Base-by-base conservation (phyloP, 2,797 vertebrate species). In the Cephalopachus bancanus region DNA sequence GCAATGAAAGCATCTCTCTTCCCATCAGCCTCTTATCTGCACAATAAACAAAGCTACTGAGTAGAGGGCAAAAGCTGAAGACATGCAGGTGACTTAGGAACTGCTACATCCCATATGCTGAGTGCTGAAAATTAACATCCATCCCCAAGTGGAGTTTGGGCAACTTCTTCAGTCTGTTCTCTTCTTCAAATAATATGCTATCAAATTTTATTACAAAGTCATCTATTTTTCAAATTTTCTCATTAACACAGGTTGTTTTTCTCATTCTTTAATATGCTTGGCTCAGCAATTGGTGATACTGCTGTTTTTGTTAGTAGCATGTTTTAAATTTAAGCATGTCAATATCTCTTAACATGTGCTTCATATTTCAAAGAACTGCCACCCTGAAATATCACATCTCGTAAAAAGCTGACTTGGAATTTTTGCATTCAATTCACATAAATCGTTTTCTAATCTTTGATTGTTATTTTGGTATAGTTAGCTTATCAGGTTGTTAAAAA, bases 1-100 rank as follows among this genome's bases (percentile, higher is more conserved):
- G 98, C 95, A 87, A 55, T 97, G 94, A 98, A 98, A 97, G 97
- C 97, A 97, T 98, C 96, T 94, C 97, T 94, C 97, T 97, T 97
- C 95, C 84, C 95, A 67, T 97, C 93, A 94, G 96, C 94, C 91
- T 96, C 96, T 97, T 97, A 90, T 98, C 93, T 91, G 91, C 89
- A 98, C 97, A 98, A 98, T 98, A 91, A 93, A 98, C 97, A 98
- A 95, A 97, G 96, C 93, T 55, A 19, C 79, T 92, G 85, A 95
- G 95, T 81, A 71, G 95, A 96, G 89, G 83, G 85, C 92, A 81
- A 44, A 96, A 89, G 93, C 97, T 83, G 83, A 91, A 80, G 91
- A 91, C 84, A 55, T 96, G 93, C 95, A 98, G 98, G 97, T 98
- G 98, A 97, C 95, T 96, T 86, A 93, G 85, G 81, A 93, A 69